Base-by-base conservation (phyloP, 2,113 vertebrate genomes). In the Rhynchopsitta pachyrhyncha region DNA sequence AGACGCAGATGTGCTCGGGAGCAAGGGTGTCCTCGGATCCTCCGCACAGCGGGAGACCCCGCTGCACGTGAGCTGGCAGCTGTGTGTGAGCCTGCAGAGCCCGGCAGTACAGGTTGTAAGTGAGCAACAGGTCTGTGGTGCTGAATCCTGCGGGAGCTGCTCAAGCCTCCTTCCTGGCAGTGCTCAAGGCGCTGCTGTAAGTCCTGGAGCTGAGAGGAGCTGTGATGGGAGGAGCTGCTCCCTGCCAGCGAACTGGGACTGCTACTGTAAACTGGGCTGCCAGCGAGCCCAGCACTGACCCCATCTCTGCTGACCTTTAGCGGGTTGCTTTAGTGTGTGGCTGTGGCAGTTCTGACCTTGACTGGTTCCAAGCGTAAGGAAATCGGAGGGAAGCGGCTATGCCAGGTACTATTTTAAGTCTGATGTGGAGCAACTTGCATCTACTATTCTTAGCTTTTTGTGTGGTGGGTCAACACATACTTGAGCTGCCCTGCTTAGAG, bases 391-490 rank as follows among this genome's bases (percentile, higher is more conserved):
- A 55, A 74, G 53, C 33, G 81, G 44, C 9, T n/a, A 20, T 7
- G 4, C 19, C 0, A 53, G 71, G 18, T 35, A 8, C 87, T 95
- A 79, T 94, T 97, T 95, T 82, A 82, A 91, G 89, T 49, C 60
- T 79, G 33, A 19, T 9, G 52, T 89, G 84, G 93, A 88, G 67
- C 81, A 73, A 62, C 62, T 82, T 69, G 53, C 78, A 5, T 83
- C 75, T 83, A 15, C 94, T 96, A 69, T 93, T 94, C 92, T 88
- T 94, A 93, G 93, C 64, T 74, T 89, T 92, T 85, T 86, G 37
- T 88, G 67, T 42, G 88, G 79, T 87, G 94, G 91, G 82, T 82
- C 82, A 83, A 66, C 68, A 24, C 52, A 29, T 17, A 25, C 39
- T 66, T 37, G 53, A 82, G 91, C 84, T 55, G 63, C 67, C 44